phyloP scores from a whole-genome alignment of 2,113 vertebrate species.

The Colistium nudipinnis region DNA sequence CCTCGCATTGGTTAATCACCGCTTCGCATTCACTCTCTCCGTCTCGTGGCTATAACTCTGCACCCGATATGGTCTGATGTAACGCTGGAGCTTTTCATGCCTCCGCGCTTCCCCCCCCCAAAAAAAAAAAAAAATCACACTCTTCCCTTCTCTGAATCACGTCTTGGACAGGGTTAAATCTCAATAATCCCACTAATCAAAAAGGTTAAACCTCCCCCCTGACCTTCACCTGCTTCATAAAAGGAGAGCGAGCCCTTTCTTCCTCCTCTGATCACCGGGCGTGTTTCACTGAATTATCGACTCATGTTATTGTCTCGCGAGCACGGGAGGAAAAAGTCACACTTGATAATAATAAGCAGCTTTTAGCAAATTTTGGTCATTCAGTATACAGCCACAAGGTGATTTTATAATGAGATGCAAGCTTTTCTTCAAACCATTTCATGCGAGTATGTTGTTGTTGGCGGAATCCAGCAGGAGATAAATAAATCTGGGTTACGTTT shows the following conservation, averaged over 20 bases:
- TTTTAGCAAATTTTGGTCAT: conserved; percentile 46
- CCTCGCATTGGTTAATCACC: conserved; percentile 73
- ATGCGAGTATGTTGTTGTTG: neutral
- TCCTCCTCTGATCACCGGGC: conserved; percentile 39
- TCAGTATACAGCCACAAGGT: conserved; percentile 14
- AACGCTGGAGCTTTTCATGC: conserved; percentile 38
- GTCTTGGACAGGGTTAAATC: conserved; percentile 73
- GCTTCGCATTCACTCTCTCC: conserved; percentile 72
- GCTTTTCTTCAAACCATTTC: conserved; percentile 6
- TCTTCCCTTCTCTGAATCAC: conserved; percentile 32
- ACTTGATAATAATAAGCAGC: conserved; percentile 23
- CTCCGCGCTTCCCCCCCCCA: neutral
- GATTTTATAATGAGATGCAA: conserved; percentile 13
- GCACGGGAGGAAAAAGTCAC: conserved; percentile 33
- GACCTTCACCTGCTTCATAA: conserved; percentile 78
- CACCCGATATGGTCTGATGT: conserved; percentile 42
- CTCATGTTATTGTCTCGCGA: conserved; percentile 52
- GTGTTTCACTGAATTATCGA: conserved; percentile 55
- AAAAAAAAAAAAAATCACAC: conserved; percentile 39
- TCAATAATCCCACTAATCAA: conserved; percentile 77
- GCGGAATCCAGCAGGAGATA: neutral
- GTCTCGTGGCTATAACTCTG: conserved; percentile 44
- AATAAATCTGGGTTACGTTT: too few species aligned
- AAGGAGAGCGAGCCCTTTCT: conserved; percentile 63
- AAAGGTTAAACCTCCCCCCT: conserved; percentile 74